Evolutionary conservation across 2,888 invertebrate species (phyloP).

Genomic region (Cataglyphis albicans): DNA sequence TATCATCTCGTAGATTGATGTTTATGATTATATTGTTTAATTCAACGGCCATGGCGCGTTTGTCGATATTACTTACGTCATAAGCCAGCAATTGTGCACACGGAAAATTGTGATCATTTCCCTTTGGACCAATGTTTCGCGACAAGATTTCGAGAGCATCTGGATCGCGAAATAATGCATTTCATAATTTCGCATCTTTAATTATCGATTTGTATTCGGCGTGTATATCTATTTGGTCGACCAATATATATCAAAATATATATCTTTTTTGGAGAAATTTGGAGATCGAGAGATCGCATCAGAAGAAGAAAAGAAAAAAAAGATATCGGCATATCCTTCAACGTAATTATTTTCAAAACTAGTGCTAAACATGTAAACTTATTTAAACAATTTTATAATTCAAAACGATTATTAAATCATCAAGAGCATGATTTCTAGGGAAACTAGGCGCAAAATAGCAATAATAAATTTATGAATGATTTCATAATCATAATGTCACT

Average conservation of each 20-base stretch:
- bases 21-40: not conserved
- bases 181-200: slow-evolving; percentile 13
- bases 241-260: not conserved
- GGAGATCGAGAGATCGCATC: not conserved
- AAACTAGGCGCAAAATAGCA: not conserved
- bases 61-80: slow-evolving; percentile 46
- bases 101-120: slow-evolving; percentile 42
- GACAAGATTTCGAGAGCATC: not conserved
- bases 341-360: not conserved
- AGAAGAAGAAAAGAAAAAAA: not conserved
- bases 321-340: not conserved
- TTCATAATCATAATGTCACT: not conserved
- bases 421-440: not conserved
- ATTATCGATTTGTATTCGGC: not conserved
- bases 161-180: not conserved
- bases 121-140: not conserved
- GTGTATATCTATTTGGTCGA: not conserved
- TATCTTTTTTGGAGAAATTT: not conserved
- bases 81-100: slow-evolving; percentile 11
- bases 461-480: not conserved
- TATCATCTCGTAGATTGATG: not conserved
- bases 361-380: not conserved
- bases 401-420: not conserved
- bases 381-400: not conserved
- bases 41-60: slow-evolving; percentile 29